A percentile compares a stretch with the other conserved stretches of the same genome.
Evolutionary conservation across 2,113 vertebrate genomes (phyloP).

Genomic region (Crotalus horridus): DNA sequence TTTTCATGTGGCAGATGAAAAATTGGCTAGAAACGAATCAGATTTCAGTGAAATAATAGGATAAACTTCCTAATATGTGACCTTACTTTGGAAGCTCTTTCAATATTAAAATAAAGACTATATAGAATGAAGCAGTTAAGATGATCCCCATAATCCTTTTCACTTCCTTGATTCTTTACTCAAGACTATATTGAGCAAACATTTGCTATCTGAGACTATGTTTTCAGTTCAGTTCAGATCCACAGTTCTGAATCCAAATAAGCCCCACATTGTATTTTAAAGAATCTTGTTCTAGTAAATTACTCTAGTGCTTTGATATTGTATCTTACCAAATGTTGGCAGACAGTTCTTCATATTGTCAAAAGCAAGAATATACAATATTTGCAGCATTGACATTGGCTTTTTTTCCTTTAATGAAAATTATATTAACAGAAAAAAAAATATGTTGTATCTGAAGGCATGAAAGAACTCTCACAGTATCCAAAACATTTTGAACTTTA

Average conservation of each 20-base stretch:
- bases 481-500: neutral
- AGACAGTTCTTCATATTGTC: no score
- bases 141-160: neutral
- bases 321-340: neutral
- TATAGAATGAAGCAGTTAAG: neutral
- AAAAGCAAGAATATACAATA: no score
- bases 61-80: neutral
- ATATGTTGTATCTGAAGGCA: neutral
- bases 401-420: neutral
- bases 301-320: neutral
- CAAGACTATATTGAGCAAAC: neutral
- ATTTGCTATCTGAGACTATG: neutral
- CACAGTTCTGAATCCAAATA: neutral
- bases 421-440: neutral
- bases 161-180: neutral
- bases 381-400: no score
- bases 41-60: neutral
- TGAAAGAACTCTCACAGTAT: neutral
- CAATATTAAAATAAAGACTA: neutral
- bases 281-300: neutral
- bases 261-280: neutral
- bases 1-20: neutral
- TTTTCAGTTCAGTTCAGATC: neutral
- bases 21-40: neutral
- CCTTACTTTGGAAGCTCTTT: neutral